Conservation (phyloP, 2,797 vertebrate genomes). For the Hypotaenidia philippensis region DNA sequence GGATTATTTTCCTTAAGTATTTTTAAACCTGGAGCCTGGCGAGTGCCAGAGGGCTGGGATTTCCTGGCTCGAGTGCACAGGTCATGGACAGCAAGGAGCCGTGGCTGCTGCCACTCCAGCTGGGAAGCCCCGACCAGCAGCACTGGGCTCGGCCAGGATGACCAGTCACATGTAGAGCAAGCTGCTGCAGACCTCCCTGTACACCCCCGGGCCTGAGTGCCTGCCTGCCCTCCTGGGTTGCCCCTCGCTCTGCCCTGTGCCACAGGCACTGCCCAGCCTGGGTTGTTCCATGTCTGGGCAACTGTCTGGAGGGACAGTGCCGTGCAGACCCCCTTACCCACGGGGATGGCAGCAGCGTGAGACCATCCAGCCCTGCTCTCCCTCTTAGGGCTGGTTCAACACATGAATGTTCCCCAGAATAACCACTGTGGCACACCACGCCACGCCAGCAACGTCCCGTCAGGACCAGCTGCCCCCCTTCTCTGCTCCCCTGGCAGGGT, state of each 20-base stretch:
- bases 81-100: neutral
- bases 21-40: conserved; percentile 45
- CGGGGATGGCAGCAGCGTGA: neutral
- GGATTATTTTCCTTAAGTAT: conserved; percentile 41
- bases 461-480: rapidly evolving
- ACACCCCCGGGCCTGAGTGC: neutral
- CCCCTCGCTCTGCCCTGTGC: neutral
- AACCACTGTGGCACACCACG: neutral
- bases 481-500: neutral
- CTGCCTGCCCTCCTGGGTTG: rapidly evolving
- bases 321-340: neutral
- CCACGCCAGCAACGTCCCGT: rapidly evolving
- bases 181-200: neutral
- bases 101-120: neutral
- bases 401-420: neutral
- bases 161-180: neutral
- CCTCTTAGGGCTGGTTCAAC: neutral
- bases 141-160: neutral
- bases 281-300: neutral
- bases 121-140: neutral
- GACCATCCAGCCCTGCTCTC: neutral
- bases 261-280: neutral
- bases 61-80: neutral
- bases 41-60: conserved; percentile 6
- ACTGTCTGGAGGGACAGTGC: neutral